Conservation (phyloP, 2,113 vertebrate genomes). For the Andinoacara biseriatus region DNA sequence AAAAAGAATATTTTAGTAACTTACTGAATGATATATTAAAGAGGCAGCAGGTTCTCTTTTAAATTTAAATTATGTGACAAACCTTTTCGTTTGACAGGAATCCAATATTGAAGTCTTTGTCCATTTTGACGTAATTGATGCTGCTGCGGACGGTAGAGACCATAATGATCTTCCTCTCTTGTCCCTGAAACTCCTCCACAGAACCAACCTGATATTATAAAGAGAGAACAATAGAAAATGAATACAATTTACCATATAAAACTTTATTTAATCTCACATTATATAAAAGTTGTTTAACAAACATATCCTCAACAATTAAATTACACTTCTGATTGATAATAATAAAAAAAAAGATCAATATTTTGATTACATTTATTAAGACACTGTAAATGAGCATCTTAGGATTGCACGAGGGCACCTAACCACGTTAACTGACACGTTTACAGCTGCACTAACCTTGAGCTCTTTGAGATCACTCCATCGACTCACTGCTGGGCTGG, state of each 20-base stretch:
- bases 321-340: neutral
- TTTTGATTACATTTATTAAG: neutral
- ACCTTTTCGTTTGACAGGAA: conserved; percentile 95
- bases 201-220: conserved; percentile 85
- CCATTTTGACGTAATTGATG: conserved; percentile 81
- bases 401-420: neutral
- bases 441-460: conserved; percentile 80
- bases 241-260: neutral
- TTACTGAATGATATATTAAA: neutral
- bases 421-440: neutral
- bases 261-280: neutral
- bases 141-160: conserved; percentile 92
- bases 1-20: neutral
- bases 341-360: neutral
- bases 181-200: conserved; percentile 96
- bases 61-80: neutral
- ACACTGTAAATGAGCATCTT: neutral
- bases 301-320: neutral
- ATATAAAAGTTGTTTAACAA: neutral
- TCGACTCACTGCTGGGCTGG: conserved; percentile 57
- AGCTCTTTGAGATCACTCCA: conserved; percentile 84
- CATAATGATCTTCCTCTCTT: conserved; percentile 88
- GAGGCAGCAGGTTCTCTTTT: neutral
- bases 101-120: conserved; percentile 88
- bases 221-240: neutral